Base-by-base conservation (phyloP, 92 coral and sea anemone genomes). In the Porites rus region DNA sequence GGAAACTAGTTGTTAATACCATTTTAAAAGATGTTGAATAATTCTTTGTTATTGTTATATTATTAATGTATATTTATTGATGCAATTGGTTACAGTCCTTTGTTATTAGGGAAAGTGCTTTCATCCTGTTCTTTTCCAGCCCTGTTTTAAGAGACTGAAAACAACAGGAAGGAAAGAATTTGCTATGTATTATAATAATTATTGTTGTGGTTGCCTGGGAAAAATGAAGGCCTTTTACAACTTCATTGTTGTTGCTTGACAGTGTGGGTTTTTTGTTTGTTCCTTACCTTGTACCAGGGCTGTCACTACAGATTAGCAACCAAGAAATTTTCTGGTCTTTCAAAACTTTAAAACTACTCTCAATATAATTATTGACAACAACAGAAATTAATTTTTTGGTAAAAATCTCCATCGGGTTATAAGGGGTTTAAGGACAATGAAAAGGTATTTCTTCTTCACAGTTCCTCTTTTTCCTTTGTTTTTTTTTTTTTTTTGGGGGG, bases 41-140 rank as follows among this genome's bases (percentile, higher is more conserved):
- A 74, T 83, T 83, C 73, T 50, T 61, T 61, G 51, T 46, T 5
- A 13, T 5, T 62, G 56, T 65, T 64, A 79, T 79, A 31, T 25
- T 79, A 38, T 76, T 21, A 24, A 76, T 79, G 64, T 79, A 79
- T 79, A 83, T 83, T 83, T 83, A 83, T 83, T 83, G 87, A 51
- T 56, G 50, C 61, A 43, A 17, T 20, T 63, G 77, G 25, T 63
- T 72, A 52, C 21, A 38, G 0, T 38, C 46, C 5, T 38, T 0
- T 65, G 25, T 61, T 63, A 22, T 64, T 21, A 10, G 80, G 60
- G 21, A 51, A 72, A 62, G 14, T 31, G 52, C 21, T 59, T 72
- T 22, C 69, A 51, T 67, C 17, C 24, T 56, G 28, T 46, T 51
- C 8, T 46, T 13, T 79, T 65, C 14, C 19, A 54, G 43, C 59